A percentile compares a stretch with the other conserved stretches of the same genome.
Conservation (phyloP, 2,113 vertebrate species). For the Rhea americana region DNA sequence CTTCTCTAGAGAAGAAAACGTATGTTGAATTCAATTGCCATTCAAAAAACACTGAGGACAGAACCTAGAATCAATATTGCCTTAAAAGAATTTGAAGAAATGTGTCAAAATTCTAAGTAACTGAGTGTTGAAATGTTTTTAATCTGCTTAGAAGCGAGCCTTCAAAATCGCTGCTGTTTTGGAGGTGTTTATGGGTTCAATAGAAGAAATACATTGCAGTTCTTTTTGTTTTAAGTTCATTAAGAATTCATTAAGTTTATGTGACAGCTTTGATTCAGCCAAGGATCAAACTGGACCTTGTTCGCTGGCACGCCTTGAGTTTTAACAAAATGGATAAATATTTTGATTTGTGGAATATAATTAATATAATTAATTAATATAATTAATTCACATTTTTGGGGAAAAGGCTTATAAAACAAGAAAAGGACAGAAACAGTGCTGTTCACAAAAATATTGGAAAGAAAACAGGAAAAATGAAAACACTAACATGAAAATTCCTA, state of each 20-base stretch:
- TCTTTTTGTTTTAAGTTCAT: conserved; percentile 15
- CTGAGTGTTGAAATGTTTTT: background rate
- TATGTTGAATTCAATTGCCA: background rate
- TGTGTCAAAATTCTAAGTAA: background rate
- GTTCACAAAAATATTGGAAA: background rate
- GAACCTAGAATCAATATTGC: background rate
- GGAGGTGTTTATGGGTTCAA: background rate
- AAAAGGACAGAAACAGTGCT: background rate
- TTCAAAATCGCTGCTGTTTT: conserved; percentile 15
- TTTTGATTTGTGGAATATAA: conserved; percentile 1
- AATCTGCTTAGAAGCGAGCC: background rate
- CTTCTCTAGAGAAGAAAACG: background rate
- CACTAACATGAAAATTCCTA: background rate
- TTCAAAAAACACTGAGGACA: background rate
- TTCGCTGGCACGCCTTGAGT: background rate
- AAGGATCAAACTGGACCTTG: background rate
- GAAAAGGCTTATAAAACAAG: background rate
- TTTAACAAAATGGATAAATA: conserved; percentile 17
- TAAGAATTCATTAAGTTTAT: background rate
- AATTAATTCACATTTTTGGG: background rate
- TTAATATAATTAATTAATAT: background rate
- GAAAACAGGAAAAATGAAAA: background rate
- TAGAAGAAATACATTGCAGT: background rate
- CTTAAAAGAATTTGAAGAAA: background rate
- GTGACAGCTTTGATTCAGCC: conserved; percentile 20